Base-by-base conservation (phyloP, 2,888 invertebrate species). In the Machimus rusticus region DNA sequence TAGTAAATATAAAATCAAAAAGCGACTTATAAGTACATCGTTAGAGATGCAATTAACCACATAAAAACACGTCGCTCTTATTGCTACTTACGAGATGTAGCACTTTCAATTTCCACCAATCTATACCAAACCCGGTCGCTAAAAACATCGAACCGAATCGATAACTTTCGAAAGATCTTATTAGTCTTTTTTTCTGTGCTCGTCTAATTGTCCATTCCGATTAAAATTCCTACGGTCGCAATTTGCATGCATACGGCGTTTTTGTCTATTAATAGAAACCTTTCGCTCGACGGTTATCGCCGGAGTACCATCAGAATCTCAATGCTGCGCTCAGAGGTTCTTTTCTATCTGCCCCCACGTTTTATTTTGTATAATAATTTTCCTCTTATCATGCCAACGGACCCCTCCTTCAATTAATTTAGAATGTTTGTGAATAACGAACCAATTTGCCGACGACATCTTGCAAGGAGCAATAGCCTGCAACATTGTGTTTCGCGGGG, bases 321-420 rank as follows among this genome's bases (percentile, higher is more conserved):
- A 39, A 78, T 78, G 39, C 19, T 78, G 23, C 5, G 34, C 28
- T 43, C 39, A 39, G 43, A 37, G 43, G 43, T 46, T 19, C 19
- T 43, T 34, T 66, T 76, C 78, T 43, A 78, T 78, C 43, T 78
- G 46, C 78, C 66, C 66, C 78, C 19, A 78, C 78, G 78, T n/a
- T 46, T 46, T 78, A 78, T 78, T 78, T 78, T 46, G 43, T 78
- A 78, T 78, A 78, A 78, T 78, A 78, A 78, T 78, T 78, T 43
- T 78, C 43, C 14, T 78, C 78, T 78, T 78, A 78, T 78, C 78
- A 78, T 78, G 19, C 31, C 28, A n/a, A n/a, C 76, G 37, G 39
- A 43, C 79, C 79, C 79, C 79, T 79, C 79, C 79, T 79, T 79
- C 79, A 79, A 79, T 79, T 46, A 79, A 79, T 79, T 79, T 79